Evolutionary conservation across 2,888 invertebrate species (phyloP), one percentile per base, ranked within the genome.

Genomic region (Pachymerium ferrugineum): DNA sequence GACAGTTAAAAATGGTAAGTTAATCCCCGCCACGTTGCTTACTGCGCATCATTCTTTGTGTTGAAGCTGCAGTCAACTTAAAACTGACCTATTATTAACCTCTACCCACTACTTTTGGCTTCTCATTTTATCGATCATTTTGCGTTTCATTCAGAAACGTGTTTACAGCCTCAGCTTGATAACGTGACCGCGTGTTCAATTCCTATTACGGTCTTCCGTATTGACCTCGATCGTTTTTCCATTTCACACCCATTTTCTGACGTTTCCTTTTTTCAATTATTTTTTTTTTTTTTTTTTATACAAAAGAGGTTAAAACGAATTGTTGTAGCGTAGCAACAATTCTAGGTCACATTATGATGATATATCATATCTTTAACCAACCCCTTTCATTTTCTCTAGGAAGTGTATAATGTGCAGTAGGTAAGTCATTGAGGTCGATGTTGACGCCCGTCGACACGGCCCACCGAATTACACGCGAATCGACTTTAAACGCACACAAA

Each of bases 391-490:
- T 62, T 62, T 25, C 28, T 10, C 10, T 62, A 62, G 28, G n/a
- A 25, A 10, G 28, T n/a, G 28, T 12, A 1, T 62, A 25, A 62
- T 62, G 62, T 28, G 25, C 62, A 6, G 62, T 62, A 62, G n/a
- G 12, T 12, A 62, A 3, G 16, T n/a, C n/a, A 54, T 54, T 22
- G 47, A 54, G 62, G 62, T 62, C 62, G 62, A 62, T 62, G 62
- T 62, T 62, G 62, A 62, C 62, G 28, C 28, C 62, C 62, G 62
- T 62, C 62, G 62, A 62, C 62, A 62, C 62, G 62, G 62, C 62
- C 62, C 62, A 28, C 62, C 25, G 62, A 62, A 28, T 3, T 10
- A 5, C 3, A 10, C 8, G n/a, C 62, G 62, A 62, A 62, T 62
- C 62, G 62, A 62, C 25, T 28, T 62, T 22, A 25, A 62, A 62